Conservation (phyloP, 2,797 vertebrate species). For the Acropternis orthonyx region DNA sequence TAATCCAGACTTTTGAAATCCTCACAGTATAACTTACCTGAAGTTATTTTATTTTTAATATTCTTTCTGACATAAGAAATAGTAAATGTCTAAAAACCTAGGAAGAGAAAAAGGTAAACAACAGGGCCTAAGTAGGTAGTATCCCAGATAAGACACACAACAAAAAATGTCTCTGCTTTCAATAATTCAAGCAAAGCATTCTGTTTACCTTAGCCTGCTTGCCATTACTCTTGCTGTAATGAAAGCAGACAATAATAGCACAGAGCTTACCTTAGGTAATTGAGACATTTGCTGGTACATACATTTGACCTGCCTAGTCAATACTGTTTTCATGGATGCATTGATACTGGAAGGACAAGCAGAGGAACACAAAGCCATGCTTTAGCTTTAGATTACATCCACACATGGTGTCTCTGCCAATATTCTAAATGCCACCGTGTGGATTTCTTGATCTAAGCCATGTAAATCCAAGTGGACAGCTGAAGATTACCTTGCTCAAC, state of each 20-base stretch:
- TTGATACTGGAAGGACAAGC: neutral
- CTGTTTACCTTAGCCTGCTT: neutral
- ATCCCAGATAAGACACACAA: neutral
- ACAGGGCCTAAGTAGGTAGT: neutral
- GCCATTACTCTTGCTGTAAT: neutral
- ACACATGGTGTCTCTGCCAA: neutral
- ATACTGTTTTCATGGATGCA: neutral
- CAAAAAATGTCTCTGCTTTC: neutral
- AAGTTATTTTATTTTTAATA: neutral
- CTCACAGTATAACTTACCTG: neutral
- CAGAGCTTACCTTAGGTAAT: neutral
- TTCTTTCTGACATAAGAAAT: neutral
- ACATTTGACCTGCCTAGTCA: neutral
- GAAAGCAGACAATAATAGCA: neutral
- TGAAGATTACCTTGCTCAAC: slow-evolving; percentile 41
- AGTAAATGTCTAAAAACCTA: neutral
- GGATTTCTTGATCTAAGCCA: slow-evolving; percentile 28
- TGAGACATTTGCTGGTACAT: neutral
- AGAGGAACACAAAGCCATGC: neutral
- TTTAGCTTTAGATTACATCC: neutral
- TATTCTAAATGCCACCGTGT: neutral
- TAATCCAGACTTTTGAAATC: neutral
- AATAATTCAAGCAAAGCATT: neutral
- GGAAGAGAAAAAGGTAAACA: neutral
- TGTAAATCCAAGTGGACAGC: slow-evolving; percentile 26